These are phyloP conservation scores for Probosciger aterrimus DNA, from an alignment of 2,113 vertebrate species.

Conservation along the genomic window DNA sequence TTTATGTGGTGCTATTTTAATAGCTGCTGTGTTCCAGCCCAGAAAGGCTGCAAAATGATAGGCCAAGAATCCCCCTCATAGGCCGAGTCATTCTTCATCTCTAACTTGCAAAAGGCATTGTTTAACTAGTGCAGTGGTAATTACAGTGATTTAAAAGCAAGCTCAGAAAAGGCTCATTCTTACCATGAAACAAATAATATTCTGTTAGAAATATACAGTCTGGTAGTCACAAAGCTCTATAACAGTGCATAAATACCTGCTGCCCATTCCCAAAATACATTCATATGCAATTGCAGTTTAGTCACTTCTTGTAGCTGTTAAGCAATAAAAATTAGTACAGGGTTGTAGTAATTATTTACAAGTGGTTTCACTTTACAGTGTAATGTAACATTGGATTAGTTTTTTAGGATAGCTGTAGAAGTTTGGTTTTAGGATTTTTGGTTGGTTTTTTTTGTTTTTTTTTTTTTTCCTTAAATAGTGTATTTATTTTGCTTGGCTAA, in stretches of 20 bases:
- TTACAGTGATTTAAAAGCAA: background rate
- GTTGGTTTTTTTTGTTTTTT: too few relatives aligned
- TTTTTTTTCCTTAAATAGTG: background rate
- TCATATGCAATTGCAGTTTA: background rate
- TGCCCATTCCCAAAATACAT: background rate
- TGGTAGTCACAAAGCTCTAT: background rate
- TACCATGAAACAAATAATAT: background rate
- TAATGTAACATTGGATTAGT: background rate
- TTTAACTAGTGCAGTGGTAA: background rate
- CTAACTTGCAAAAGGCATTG: background rate
- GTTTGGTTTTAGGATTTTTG: background rate
- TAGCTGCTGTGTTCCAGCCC: background rate
- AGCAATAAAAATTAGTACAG: background rate
- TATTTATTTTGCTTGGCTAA: background rate
- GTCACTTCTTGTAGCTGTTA: background rate
- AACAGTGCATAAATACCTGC: background rate
- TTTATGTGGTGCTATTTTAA: constrained; percentile 1
- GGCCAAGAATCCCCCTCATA: background rate
- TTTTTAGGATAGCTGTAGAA: background rate
- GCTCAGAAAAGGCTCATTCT: background rate
- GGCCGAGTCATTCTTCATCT: background rate
- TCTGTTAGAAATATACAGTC: background rate
- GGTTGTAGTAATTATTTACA: background rate
- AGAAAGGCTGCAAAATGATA: background rate
- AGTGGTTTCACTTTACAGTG: background rate